Evolutionary conservation across 2,888 invertebrate genomes (phyloP).

Genomic region (Nomada flava): DNA sequence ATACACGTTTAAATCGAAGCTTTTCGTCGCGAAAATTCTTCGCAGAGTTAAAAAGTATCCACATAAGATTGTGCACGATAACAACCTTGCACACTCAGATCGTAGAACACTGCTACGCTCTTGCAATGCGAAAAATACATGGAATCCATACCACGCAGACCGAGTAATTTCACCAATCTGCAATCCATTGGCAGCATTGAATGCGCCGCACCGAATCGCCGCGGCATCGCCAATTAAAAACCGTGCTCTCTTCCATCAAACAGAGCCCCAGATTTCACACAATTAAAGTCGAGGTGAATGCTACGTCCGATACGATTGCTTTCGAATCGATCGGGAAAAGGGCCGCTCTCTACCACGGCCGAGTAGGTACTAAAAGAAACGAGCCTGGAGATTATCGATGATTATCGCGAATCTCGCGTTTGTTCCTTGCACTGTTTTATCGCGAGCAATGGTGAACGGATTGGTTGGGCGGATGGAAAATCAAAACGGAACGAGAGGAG

Average conservation of each 20-base stretch:
- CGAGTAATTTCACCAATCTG: not conserved
- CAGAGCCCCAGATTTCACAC: slow-evolving; percentile 16
- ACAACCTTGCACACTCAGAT: not conserved
- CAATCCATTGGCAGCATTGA: not conserved
- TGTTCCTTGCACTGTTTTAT: slow-evolving; percentile 20
- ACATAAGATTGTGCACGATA: not conserved
- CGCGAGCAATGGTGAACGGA: slow-evolving; percentile 6
- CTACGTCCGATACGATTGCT: slow-evolving; percentile 45
- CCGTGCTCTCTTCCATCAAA: not conserved
- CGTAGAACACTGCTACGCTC: not conserved
- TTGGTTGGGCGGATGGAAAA: not conserved
- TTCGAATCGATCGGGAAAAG: slow-evolving; percentile 36
- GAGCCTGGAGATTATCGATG: slow-evolving; percentile 15
- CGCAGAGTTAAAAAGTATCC: no score
- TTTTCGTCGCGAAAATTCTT: not conserved
- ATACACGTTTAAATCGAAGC: no score
- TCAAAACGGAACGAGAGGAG: not conserved
- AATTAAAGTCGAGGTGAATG: slow-evolving; percentile 26
- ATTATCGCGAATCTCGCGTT: slow-evolving; percentile 41
- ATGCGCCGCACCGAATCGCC: not conserved
- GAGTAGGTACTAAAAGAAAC: slow-evolving; percentile 13
- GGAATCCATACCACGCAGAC: no score
- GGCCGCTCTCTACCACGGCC: not conserved
- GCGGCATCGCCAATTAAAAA: slow-evolving; percentile 24
- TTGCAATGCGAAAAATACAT: not conserved